Conservation (phyloP, 2,113 vertebrate genomes). For the Ctenomys sociabilis region DNA sequence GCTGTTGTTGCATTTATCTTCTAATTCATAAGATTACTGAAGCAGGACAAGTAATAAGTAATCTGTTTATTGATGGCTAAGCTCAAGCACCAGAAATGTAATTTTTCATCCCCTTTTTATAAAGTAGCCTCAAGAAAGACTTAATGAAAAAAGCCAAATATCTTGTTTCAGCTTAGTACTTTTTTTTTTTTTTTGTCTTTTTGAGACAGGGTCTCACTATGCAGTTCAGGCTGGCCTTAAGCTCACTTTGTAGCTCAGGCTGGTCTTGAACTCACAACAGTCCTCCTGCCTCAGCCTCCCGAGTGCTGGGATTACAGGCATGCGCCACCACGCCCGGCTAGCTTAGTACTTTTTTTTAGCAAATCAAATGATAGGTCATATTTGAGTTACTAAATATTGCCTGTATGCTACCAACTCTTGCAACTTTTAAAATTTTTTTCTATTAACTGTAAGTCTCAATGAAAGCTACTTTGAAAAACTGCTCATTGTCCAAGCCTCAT, state of each 20-base stretch:
- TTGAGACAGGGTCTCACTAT: too few relatives aligned
- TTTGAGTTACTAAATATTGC: constrained; percentile 9
- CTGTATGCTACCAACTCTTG: neutral
- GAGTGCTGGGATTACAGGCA: too few relatives aligned
- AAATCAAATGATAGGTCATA: constrained; percentile 30
- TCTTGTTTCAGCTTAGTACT: constrained; percentile 10
- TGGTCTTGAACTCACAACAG: too few relatives aligned
- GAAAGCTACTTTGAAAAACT: constrained; percentile 54
- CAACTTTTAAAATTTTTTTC: neutral
- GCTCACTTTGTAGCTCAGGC: too few relatives aligned
- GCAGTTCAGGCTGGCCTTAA: too few relatives aligned
- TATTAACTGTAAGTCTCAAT: neutral
- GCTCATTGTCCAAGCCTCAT: constrained; percentile 18
- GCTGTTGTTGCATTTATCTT: constrained; percentile 28
- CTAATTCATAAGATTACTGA: neutral
- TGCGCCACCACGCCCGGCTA: too few relatives aligned
- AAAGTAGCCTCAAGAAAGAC: constrained; percentile 30
- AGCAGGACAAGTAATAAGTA: constrained; percentile 17
- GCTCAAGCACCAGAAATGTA: constrained; percentile 35
- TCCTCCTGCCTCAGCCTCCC: too few relatives aligned
- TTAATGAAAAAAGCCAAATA: neutral
- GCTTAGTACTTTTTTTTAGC: neutral
- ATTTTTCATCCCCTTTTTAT: neutral
- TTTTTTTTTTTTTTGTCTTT: too few relatives aligned
- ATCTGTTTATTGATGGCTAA: neutral